Percentiles rank a stretch among this genome's conserved stretches.
These are phyloP conservation scores for Lutjanus campechanus DNA, from an alignment of 2,797 vertebrate genomes.

Conservation along the genomic window DNA sequence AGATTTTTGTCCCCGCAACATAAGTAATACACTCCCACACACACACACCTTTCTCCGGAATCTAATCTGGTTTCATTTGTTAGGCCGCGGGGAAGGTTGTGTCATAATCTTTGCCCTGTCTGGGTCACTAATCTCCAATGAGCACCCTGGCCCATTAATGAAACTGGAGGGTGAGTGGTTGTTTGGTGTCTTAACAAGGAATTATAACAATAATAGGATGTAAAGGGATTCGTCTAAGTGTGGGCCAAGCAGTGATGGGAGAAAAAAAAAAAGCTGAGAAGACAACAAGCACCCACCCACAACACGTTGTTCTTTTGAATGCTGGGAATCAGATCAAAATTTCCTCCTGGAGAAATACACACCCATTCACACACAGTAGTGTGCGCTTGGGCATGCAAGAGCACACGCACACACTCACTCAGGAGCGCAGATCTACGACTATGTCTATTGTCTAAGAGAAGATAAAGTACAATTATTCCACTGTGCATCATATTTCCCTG, in stretches of 20 bases:
- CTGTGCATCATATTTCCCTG: slow-evolving; percentile 61
- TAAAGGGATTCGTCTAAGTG: slow-evolving; percentile 48
- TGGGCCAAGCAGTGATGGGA: slow-evolving; percentile 52
- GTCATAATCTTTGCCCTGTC: slow-evolving; percentile 54
- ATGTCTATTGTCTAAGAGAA: slow-evolving; percentile 51
- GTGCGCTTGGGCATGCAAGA: slow-evolving; percentile 3
- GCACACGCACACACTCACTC: slow-evolving; percentile 27
- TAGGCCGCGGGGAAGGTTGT: not conserved
- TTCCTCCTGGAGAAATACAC: slow-evolving; percentile 55
- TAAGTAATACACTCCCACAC: not conserved
- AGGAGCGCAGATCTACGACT: slow-evolving; percentile 18
- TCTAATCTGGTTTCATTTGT: slow-evolving; percentile 56
- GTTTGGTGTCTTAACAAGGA: slow-evolving; percentile 55
- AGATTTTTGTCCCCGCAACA: no score
- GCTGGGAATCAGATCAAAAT: slow-evolving; percentile 69
- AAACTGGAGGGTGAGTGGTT: slow-evolving; percentile 40
- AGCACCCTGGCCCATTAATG: slow-evolving; percentile 41
- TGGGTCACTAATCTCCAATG: slow-evolving; percentile 55
- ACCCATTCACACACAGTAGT: slow-evolving; percentile 32
- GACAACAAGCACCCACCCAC: slow-evolving; percentile 66
- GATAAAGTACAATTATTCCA: slow-evolving; percentile 62
- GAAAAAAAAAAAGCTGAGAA: slow-evolving; percentile 41
- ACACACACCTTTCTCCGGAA: slow-evolving; percentile 30
- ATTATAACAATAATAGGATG: slow-evolving; percentile 61
- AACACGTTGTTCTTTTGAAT: slow-evolving; percentile 70